Evolutionary conservation across 2,888 invertebrate genomes (phyloP), one percentile per base, ranked within the genome.

Genomic region (Diaprepes abbreviatus): DNA sequence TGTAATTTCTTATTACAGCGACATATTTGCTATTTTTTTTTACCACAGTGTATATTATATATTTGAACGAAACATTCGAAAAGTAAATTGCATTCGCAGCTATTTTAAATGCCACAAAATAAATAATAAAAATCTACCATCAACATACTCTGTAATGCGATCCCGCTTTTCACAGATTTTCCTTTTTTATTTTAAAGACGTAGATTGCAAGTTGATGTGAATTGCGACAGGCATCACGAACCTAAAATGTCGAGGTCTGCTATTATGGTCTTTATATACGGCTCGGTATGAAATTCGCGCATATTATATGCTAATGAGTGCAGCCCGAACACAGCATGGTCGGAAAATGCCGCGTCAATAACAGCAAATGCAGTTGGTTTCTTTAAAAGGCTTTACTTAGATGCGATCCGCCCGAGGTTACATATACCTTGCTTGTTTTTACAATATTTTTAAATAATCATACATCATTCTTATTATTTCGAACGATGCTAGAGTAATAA

Each of bases 261-360:
- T 33, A 55, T 55, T 21, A 55, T 55, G 17, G 55, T 16, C 55
- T 35, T 38, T 38, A 36, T 55, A 55, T 55, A 55, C 17, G 24
- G 35, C 36, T 55, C 24, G 55, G 36, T 55, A 55, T 55, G 38
- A 55, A 33, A 55, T 55, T 38, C 55, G 55, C 55, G 55, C 36
- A 55, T 55, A 35, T 55, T 55, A 55, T 55, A 55, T 55, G 55
- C 55, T 55, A 55, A 55, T 55, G 35, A 55, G 55, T 38, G 38
- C 24, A 19, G 55, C 54, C 33, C n/a, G 54, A 54, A 54, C 12
- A 54, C 24, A 33, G 54, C 55, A 38, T 55, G 17, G 55, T 36
- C 21, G 38, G 38, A 38, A 55, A 35, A 38, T 9, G 19, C 36
- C 19, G 55, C 17, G 24, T 38, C 36, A 55, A 55, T 55, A 38